phyloP scores from a whole-genome alignment of 2,797 vertebrate species.

The Morelia viridis region DNA sequence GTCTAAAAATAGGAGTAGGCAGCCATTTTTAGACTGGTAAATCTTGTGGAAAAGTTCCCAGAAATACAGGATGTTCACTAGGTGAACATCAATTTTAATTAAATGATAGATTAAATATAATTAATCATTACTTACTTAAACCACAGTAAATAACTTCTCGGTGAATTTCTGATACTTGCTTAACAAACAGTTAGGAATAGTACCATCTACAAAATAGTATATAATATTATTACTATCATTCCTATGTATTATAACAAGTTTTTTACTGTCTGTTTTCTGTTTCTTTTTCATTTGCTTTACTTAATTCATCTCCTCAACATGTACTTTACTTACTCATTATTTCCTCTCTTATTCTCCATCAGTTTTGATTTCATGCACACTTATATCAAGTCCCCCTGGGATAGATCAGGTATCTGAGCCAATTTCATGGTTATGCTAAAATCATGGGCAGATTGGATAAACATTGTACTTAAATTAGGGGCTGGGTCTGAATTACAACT shows the following conservation, averaged over 20 bases:
- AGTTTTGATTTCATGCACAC: background rate
- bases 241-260: background rate
- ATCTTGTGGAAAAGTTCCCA: background rate
- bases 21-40: background rate
- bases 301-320: background rate
- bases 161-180: background rate
- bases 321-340: background rate
- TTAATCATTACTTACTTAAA: background rate
- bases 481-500: background rate
- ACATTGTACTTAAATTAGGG: background rate
- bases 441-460: background rate
- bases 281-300: background rate
- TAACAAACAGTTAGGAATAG: background rate
- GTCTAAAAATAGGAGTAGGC: background rate
- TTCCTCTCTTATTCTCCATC: background rate
- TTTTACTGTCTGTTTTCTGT: background rate
- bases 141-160: background rate
- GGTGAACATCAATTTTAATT: background rate
- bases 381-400: background rate
- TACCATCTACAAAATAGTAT: background rate
- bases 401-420: background rate
- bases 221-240: background rate
- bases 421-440: background rate
- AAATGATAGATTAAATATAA: background rate
- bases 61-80: background rate